Evolutionary conservation across 2,888 invertebrate species (phyloP).

Genomic region (Hirtodrosophila histrioides): DNA sequence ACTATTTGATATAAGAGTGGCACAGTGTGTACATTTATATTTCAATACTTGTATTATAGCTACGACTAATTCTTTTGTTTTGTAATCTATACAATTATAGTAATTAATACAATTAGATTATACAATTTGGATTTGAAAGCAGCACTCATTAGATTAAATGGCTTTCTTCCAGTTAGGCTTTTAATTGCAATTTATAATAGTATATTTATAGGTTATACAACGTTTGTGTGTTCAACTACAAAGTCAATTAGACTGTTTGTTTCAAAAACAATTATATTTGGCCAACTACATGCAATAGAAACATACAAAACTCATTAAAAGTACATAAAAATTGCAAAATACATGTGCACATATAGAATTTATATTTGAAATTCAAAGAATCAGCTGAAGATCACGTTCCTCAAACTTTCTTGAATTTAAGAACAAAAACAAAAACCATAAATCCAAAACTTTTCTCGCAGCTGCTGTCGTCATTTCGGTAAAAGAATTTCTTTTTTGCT

Average conservation of each 20-base stretch:
- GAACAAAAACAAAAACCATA: conserved; percentile 24
- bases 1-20: neutral
- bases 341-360: conserved; percentile 12
- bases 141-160: neutral
- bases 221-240: neutral
- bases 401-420: conserved; percentile 18
- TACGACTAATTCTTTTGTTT: no score
- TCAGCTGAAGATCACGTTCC: conserved; percentile 30
- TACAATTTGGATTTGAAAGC: neutral
- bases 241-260: conserved; percentile 6
- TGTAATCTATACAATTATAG: conserved; percentile 12
- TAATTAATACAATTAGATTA: neutral
- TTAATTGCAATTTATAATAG: no score
- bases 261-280: conserved; percentile 1
- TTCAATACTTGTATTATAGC: conserved; percentile 9
- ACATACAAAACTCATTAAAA: conserved; percentile 16
- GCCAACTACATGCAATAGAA: neutral
- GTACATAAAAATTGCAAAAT: neutral
- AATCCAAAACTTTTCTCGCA: conserved; percentile 36
- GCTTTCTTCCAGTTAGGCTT: neutral
- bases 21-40: conserved; percentile 7
- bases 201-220: no score
- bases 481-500: conserved; percentile 11
- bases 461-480: conserved; percentile 63
- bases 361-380: conserved; percentile 15